Percentiles rank a stretch among this genome's conserved stretches.
Evolutionary conservation across 2,888 invertebrate species (phyloP).

Genomic region (Amiota mariae): DNA sequence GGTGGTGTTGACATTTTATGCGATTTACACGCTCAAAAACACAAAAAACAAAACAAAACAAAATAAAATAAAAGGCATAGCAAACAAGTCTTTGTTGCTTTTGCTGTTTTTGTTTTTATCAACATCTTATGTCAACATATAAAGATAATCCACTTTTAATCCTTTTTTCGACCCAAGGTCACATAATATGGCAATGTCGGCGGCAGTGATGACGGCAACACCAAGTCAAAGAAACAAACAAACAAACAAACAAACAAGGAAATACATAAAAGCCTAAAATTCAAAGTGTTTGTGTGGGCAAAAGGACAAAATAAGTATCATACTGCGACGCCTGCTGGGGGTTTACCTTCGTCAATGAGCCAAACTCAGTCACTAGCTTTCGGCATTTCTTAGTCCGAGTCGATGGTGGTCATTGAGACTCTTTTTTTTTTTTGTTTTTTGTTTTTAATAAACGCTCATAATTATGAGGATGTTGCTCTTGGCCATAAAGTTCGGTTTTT

Average conservation of each 20-base stretch:
- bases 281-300: conserved; percentile 17
- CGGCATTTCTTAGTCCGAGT: no score
- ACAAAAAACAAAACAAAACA: not conserved
- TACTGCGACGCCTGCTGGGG: conserved; percentile 23
- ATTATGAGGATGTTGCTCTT: conserved; percentile 47
- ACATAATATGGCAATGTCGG: conserved; percentile 12
- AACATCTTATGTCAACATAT: conserved; percentile 63
- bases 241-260: conserved; percentile 9
- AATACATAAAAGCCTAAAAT: conserved; percentile 49
- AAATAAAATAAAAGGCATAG: not conserved
- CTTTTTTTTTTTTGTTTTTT: no score
- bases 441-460: conserved; percentile 43
- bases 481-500: no score
- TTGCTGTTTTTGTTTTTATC: conserved; percentile 18
- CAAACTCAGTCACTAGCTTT: no score
- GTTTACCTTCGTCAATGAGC: conserved; percentile 16
- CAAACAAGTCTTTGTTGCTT: not conserved
- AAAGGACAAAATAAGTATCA: not conserved
- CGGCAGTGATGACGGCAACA: conserved; percentile 38
- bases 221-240: conserved; percentile 34
- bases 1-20: not conserved
- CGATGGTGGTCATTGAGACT: no score
- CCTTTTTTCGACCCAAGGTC: conserved; percentile 66
- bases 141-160: conserved; percentile 66
- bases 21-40: not conserved